Conservation (phyloP, 1,140 invertebrate species). For the Megalopta genalis region DNA sequence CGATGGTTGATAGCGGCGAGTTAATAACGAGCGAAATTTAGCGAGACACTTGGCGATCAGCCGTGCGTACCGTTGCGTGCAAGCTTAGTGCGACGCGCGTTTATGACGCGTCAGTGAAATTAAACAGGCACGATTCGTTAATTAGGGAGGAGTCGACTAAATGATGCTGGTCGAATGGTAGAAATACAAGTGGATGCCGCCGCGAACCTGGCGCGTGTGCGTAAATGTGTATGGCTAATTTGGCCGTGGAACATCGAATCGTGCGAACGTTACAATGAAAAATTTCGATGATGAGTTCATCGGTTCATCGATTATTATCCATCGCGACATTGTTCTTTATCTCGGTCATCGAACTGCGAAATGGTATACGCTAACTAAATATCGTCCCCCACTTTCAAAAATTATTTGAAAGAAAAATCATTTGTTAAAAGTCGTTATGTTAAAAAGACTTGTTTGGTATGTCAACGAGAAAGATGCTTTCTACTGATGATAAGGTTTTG, state of each 20-base stretch:
- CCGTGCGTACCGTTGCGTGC: not conserved
- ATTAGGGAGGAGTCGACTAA: conserved; percentile 55
- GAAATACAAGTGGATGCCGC: conserved; percentile 29
- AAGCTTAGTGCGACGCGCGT: conserved; percentile 13
- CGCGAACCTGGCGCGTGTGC: not conserved
- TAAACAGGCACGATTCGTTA: conserved; percentile 53
- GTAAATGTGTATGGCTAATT: conserved; percentile 17
- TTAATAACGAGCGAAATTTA: conserved; percentile 37
- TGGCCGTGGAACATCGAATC: not conserved
- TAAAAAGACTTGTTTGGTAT: no score
- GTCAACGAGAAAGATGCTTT: no score
- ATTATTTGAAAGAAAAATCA: no score
- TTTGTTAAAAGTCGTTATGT: no score
- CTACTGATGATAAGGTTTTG: no score
- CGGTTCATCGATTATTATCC: not conserved
- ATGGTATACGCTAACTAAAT: no score
- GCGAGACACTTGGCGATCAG: not conserved
- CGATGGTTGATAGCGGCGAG: conserved; percentile 36
- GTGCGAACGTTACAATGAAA: not conserved
- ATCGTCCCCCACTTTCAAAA: no score
- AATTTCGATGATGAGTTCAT: not conserved
- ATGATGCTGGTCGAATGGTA: conserved; percentile 40
- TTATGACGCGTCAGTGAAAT: conserved; percentile 45
- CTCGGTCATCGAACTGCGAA: no score
- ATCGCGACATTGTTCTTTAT: no score